Base-by-base conservation (phyloP, 2,797 vertebrate genomes). In the Monodelphis domestica region DNA sequence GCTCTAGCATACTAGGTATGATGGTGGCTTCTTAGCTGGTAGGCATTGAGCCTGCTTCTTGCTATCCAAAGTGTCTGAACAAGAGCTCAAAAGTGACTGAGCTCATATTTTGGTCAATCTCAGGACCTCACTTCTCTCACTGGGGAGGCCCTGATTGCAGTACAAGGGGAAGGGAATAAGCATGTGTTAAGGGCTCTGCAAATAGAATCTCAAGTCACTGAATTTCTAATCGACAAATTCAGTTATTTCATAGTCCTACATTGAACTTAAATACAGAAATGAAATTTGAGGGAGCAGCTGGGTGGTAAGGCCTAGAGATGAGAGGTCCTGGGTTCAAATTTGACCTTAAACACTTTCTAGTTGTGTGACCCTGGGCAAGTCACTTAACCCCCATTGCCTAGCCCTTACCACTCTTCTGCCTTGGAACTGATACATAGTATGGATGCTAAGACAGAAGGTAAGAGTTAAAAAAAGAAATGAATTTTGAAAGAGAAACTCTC, bases 231-330 rank as follows among this genome's bases (percentile, higher is more conserved):
- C 70, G 89, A 90, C 5, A 53, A 93, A 33, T 53, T 50, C 15
- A 89, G 90, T 91, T 89, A 95, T 87, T 15, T 5, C 93, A 4
- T 91, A 93, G 17, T 91, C 90, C 89, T 96, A 94, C 53, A 89
- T 14, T 93, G 33, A 94, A 91, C 6, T 91, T 90, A 59, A 93
- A 94, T 57, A 90, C 26, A 91, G 88, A n/a, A 0, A 94, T 93
- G 70, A 88, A 38, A 5, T 24, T n/a, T 24, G 29, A 90, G 38
- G 17, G n/a, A 33, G 33, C n/a, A n/a, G n/a, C n/a, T n/a, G n/a
- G n/a, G n/a, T n/a, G n/a, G n/a, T n/a, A n/a, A n/a, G n/a, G n/a
- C n/a, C n/a, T n/a, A n/a, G n/a, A n/a, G n/a, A n/a, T n/a, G n/a
- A n/a, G n/a, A n/a, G n/a, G n/a, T n/a, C n/a, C n/a, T n/a, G n/a